phyloP scores from a whole-genome alignment of 2,113 vertebrate species.

The Dermatemys mawii region DNA sequence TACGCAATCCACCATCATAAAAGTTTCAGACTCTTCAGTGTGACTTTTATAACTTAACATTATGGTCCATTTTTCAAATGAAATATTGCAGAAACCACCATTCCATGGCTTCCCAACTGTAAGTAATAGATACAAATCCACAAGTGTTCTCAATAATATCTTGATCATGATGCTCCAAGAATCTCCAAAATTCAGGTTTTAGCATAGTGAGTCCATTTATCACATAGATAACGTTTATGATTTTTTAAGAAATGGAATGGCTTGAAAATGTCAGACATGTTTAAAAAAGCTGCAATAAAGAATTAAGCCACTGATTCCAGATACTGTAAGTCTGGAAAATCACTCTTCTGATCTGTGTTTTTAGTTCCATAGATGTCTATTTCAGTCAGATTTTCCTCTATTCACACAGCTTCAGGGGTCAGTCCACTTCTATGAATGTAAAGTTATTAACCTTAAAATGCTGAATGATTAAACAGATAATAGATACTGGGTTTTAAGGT shows the following conservation, averaged over 20 bases:
- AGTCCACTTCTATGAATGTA: not conserved
- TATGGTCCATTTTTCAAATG: not conserved
- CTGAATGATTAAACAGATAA: not conserved
- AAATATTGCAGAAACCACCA: not conserved
- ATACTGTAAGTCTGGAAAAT: not conserved
- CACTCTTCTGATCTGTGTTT: not conserved
- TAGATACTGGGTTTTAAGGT: not conserved
- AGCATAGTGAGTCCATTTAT: not conserved
- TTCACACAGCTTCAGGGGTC: too few species aligned
- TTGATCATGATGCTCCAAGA: not conserved
- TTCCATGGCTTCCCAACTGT: not conserved
- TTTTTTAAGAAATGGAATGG: not conserved
- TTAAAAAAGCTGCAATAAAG: not conserved
- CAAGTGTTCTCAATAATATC: not conserved
- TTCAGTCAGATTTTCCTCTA: not conserved
- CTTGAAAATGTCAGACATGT: not conserved
- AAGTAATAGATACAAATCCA: not conserved
- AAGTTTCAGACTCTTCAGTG: not conserved
- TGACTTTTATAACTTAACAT: not conserved
- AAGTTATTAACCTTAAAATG: not conserved
- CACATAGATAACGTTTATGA: not conserved
- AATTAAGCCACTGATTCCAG: not conserved
- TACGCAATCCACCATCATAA: not conserved
- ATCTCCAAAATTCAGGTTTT: not conserved
- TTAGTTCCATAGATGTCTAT: not conserved